phyloP scores from a whole-genome alignment of 37 sponge, comb jelly and placozoan genomes.

The Cliona cf. orientalis region DNA sequence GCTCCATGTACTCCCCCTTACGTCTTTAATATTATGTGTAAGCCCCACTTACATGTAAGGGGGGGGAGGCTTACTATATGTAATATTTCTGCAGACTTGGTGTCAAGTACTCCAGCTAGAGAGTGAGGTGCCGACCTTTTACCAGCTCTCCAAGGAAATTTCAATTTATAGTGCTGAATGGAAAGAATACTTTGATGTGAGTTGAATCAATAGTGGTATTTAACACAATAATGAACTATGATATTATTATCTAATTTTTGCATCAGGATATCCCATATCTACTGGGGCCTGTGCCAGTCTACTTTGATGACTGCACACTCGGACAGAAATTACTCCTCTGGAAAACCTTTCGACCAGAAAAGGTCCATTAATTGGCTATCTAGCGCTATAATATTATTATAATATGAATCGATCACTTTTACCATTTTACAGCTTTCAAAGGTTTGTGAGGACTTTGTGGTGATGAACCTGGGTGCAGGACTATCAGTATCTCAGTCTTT shows the following conservation, averaged over 20 bases:
- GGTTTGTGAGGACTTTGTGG: constrained; percentile 21
- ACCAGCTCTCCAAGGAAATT: background rate
- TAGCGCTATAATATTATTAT: background rate
- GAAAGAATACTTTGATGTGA: constrained; percentile 60
- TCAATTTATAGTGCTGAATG: constrained; percentile 33
- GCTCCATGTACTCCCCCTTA: background rate
- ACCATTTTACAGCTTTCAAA: constrained; percentile 13
- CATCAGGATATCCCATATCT: background rate
- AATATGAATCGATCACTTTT: background rate
- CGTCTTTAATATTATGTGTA: background rate
- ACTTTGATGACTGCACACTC: constrained; percentile 6
- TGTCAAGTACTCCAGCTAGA: constrained; percentile 23
- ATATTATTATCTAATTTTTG: background rate
- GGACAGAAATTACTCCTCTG: constrained; percentile 57
- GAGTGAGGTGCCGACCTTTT: constrained; percentile 16
- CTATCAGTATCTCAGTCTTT: background rate
- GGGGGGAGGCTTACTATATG: background rate
- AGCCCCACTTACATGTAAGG: background rate
- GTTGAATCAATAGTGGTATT: background rate
- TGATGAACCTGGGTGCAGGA: constrained; percentile 14
- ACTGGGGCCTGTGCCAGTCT: constrained; percentile 19
- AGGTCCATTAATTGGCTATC: constrained; percentile 9
- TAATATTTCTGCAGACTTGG: constrained; percentile 21
- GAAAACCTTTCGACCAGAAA: constrained; percentile 49
- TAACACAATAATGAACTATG: background rate